phyloP scores from a whole-genome alignment of 2,888 invertebrate species.

The Ctenicera cuprea region DNA sequence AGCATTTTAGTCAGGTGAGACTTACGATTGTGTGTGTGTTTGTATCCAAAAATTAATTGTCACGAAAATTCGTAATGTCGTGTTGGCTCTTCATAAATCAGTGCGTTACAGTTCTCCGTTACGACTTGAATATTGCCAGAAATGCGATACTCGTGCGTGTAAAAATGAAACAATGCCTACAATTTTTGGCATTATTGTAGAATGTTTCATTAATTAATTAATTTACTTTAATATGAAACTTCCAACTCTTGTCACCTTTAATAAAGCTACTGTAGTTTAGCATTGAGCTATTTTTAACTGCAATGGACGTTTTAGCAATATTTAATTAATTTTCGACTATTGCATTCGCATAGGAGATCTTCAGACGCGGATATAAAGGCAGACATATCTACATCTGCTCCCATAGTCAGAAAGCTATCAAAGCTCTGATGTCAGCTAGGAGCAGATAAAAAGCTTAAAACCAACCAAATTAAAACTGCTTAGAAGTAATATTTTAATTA shows the following conservation, averaged over 20 bases:
- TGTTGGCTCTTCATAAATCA: constrained; percentile 26
- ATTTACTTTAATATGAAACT: neutral
- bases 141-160: constrained; percentile 20
- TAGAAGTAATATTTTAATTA: too few relatives aligned
- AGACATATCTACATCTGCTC: too few relatives aligned
- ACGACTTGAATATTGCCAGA: neutral
- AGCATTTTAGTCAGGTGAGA: constrained; percentile 37
- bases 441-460: too few relatives aligned
- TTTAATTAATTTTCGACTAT: too few relatives aligned
- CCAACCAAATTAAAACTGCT: too few relatives aligned
- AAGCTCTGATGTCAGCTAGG: too few relatives aligned
- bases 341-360: too few relatives aligned
- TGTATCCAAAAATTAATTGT: constrained; percentile 19
- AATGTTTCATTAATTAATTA: constrained; percentile 17
- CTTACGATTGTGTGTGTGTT: constrained; percentile 22
- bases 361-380: too few relatives aligned
- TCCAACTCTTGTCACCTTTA: neutral
- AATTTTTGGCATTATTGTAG: neutral
- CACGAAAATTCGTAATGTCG: constrained; percentile 22
- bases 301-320: neutral
- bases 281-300: too few relatives aligned
- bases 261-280: neutral
- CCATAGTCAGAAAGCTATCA: too few relatives aligned
- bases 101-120: constrained; percentile 17
- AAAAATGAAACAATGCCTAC: neutral